Evolutionary conservation across 2,888 invertebrate species (phyloP).

Genomic region (Apamea anceps): DNA sequence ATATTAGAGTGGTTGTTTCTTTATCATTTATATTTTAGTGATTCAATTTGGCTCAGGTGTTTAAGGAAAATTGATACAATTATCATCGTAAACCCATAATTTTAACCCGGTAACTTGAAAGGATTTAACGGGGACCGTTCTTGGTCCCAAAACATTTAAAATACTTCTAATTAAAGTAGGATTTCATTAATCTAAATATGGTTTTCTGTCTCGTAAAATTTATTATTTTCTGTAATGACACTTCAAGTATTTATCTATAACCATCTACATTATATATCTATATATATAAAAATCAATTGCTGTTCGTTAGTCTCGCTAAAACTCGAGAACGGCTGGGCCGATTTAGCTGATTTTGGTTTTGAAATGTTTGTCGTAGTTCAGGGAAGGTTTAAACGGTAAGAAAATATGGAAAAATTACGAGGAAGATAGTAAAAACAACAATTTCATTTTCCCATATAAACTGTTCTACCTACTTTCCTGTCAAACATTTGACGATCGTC

Average conservation of each 20-base stretch:
- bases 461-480: too few relatives aligned
- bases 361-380: too few relatives aligned
- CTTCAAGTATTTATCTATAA: neutral
- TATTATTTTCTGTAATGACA: neutral
- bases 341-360: too few relatives aligned
- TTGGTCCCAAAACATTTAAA: neutral
- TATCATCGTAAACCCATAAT: neutral
- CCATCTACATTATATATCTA: too few relatives aligned
- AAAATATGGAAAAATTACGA: too few relatives aligned
- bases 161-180: neutral
- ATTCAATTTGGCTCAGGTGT: conserved; percentile 25
- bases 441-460: too few relatives aligned
- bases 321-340: too few relatives aligned
- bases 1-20: conserved; percentile 19
- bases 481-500: too few relatives aligned
- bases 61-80: conserved; percentile 22
- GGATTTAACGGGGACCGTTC: neutral
- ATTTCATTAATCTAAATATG: neutral
- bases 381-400: too few relatives aligned
- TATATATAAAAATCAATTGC: too few relatives aligned
- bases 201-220: neutral
- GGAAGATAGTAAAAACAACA: too few relatives aligned
- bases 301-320: too few relatives aligned
- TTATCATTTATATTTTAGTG: conserved; percentile 29
- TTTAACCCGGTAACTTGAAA: conserved; percentile 5